phyloP scores from a whole-genome alignment of 1,140 invertebrate species.

The Drosophila arizonae region DNA sequence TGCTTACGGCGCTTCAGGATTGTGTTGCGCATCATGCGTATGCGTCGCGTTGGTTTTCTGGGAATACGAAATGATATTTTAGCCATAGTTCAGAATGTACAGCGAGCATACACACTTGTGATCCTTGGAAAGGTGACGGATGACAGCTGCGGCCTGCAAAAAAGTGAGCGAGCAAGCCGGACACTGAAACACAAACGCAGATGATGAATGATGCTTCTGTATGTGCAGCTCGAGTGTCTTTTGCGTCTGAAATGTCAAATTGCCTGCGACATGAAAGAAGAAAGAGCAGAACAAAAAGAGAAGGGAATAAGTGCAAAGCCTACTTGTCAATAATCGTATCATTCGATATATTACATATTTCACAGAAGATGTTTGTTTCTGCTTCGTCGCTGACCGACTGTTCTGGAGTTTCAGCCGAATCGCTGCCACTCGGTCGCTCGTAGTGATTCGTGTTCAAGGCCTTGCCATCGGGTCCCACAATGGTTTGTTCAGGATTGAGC shows the following conservation, averaged over 20 bases:
- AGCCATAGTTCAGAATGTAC: not conserved
- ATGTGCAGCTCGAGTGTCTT: constrained; percentile 88
- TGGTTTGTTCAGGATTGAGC: constrained; percentile 83
- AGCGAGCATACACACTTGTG: constrained; percentile 83
- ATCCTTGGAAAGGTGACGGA: constrained; percentile 88
- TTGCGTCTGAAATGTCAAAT: constrained; percentile 87
- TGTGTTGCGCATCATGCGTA: constrained; percentile 76
- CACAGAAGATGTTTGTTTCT: constrained; percentile 66
- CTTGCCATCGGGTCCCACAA: constrained; percentile 86
- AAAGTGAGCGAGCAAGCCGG: constrained; percentile 88
- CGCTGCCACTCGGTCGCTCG: constrained; percentile 74
- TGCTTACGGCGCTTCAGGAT: constrained; percentile 74
- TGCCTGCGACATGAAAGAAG: constrained; percentile 82
- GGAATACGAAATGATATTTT: constrained; percentile 12
- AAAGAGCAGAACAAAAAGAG: not conserved
- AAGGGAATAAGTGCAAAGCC: constrained; percentile 25
- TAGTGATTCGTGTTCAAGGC: constrained; percentile 68
- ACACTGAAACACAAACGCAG: constrained; percentile 86
- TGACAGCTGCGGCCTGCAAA: constrained; percentile 88
- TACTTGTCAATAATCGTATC: constrained; percentile 8
- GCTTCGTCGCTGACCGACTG: constrained; percentile 64
- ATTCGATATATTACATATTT: constrained; percentile 55
- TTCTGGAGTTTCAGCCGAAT: constrained; percentile 59
- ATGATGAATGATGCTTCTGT: constrained; percentile 87
- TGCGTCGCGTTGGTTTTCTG: constrained; percentile 74